A percentile compares a stretch with the other conserved stretches of the same genome.
These are phyloP conservation scores for Xyliphius kryptos DNA, from an alignment of 2,113 vertebrate species.

Conservation along the genomic window DNA sequence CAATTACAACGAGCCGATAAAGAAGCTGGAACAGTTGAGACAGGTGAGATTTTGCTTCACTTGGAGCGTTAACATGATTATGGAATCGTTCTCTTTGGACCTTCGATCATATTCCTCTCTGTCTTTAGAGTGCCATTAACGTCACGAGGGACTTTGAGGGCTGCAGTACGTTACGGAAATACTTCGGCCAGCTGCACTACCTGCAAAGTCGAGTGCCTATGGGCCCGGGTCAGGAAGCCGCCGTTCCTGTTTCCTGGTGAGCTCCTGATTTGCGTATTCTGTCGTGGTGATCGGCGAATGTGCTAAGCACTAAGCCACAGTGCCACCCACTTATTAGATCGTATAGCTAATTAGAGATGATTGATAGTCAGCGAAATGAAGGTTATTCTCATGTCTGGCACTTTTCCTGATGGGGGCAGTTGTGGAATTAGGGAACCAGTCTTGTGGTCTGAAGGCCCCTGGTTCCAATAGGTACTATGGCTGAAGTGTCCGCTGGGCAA, in stretches of 20 bases:
- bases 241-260: constrained; percentile 86
- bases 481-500: too few relatives aligned
- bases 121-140: constrained; percentile 70
- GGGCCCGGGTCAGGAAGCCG: constrained; percentile 79
- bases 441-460: too few relatives aligned
- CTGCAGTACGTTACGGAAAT: constrained; percentile 91
- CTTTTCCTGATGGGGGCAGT: too few relatives aligned
- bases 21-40: constrained; percentile 86
- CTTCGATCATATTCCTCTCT: background rate
- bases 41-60: constrained; percentile 65
- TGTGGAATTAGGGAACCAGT: too few relatives aligned
- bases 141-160: constrained; percentile 94
- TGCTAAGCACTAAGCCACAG: too few relatives aligned
- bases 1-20: constrained; percentile 91
- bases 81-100: background rate
- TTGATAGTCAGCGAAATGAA: too few relatives aligned
- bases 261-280: too few relatives aligned
- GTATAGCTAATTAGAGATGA: too few relatives aligned
- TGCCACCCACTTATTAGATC: too few relatives aligned
- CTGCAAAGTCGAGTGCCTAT: constrained; percentile 94
- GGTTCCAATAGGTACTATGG: too few relatives aligned
- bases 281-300: too few relatives aligned
- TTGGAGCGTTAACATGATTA: background rate
- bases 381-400: too few relatives aligned
- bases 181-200: constrained; percentile 94